phyloP scores from a whole-genome alignment of 2,113 vertebrate species.

The Psilopogon haemacephalus region DNA sequence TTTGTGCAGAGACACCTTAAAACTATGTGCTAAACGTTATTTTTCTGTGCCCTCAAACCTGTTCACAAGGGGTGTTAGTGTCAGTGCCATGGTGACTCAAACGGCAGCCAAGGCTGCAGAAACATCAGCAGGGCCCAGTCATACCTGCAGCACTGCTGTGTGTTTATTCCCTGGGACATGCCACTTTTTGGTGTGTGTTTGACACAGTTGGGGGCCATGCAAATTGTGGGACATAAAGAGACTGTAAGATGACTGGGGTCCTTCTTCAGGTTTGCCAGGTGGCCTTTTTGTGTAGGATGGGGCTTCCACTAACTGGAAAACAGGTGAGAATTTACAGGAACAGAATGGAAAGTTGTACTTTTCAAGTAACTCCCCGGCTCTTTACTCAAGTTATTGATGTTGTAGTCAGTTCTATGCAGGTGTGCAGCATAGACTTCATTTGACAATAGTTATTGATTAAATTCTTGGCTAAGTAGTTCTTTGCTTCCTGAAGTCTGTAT shows the following conservation, averaged over 20 bases:
- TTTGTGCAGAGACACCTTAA: neutral
- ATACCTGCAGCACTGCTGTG: neutral
- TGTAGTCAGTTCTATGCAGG: neutral
- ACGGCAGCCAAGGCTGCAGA: neutral
- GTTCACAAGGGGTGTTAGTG: neutral
- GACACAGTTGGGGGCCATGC: neutral
- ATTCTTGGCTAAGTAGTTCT: neutral
- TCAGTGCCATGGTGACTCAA: neutral
- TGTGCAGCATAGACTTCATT: neutral
- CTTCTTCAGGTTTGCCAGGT: conserved; percentile 29
- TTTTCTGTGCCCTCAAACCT: neutral
- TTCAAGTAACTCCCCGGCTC: neutral
- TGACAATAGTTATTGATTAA: neutral
- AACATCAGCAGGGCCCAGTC: neutral
- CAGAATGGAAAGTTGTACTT: neutral
- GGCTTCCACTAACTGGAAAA: neutral
- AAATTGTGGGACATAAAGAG: neutral
- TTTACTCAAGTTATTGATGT: neutral
- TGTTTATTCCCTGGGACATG: neutral
- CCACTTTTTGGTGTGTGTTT: neutral
- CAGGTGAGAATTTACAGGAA: neutral
- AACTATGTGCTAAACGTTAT: accelerated
- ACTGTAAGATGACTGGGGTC: neutral
- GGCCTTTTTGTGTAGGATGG: neutral
- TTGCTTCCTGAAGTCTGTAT: neutral